Percentiles rank a stretch among this genome's conserved stretches.
These are phyloP conservation scores for Drosophila pegasa DNA, from an alignment of 2,888 invertebrate species.

Conservation along the genomic window DNA sequence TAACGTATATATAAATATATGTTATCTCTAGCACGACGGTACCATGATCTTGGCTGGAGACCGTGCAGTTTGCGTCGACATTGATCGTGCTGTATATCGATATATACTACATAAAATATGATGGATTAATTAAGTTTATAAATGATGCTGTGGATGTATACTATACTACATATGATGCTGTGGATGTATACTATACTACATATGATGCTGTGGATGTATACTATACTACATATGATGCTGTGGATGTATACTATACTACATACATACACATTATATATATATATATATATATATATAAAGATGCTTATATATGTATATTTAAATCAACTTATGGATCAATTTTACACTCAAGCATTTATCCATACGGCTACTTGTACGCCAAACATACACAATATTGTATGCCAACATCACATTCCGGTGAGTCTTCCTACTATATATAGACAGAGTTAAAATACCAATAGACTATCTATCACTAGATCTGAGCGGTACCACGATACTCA, in stretches of 20 bases:
- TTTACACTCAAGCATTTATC: neutral
- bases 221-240: too few species aligned
- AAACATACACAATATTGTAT: neutral
- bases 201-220: too few species aligned
- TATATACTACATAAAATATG: neutral
- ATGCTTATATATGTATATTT: neutral
- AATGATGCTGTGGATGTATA: too few species aligned
- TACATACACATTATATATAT: neutral
- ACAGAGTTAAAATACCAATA: too few species aligned
- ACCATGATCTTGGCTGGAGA: constrained; percentile 2
- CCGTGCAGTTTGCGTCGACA: constrained; percentile 9
- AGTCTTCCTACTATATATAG: neutral
- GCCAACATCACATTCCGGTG: constrained; percentile 1
- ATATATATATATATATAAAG: too few species aligned
- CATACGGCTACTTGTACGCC: neutral
- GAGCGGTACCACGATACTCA: constrained; percentile 11
- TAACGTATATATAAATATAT: neutral
- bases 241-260: too few species aligned
- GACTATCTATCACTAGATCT: neutral
- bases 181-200: too few species aligned
- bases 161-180: too few species aligned
- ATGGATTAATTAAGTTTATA: too few species aligned
- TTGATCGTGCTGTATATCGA: neutral
- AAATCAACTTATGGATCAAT: neutral
- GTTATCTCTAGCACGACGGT: neutral